These are phyloP conservation scores for Omphaloscelis lunosa DNA, from an alignment of 2,888 invertebrate species.

Conservation along the genomic window DNA sequence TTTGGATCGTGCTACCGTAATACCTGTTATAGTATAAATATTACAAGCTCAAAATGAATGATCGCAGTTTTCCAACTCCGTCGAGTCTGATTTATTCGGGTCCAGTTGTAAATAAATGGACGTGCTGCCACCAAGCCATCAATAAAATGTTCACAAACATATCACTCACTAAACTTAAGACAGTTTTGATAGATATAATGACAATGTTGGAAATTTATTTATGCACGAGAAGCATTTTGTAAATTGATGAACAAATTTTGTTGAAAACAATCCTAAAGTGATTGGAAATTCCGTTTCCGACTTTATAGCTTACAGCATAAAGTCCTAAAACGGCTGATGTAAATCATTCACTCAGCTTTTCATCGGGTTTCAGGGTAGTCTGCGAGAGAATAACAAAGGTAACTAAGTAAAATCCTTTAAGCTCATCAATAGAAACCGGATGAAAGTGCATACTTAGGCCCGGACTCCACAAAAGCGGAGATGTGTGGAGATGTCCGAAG, in stretches of 20 bases:
- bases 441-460: constrained; percentile 6
- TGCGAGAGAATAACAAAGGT: constrained; percentile 41
- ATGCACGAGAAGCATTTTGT: constrained; percentile 45
- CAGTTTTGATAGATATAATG: constrained; percentile 70
- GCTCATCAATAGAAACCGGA: constrained; percentile 38
- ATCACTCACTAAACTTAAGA: constrained; percentile 76
- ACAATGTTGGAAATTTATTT: constrained; percentile 66
- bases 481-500: too few species aligned
- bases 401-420: constrained; percentile 66
- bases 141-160: constrained; percentile 82
- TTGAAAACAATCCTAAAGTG: constrained; percentile 53
- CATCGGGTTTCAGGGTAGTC: constrained; percentile 20
- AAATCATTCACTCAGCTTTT: constrained; percentile 26
- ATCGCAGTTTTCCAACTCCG: constrained; percentile 80
- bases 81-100: constrained; percentile 80
- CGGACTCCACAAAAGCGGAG: too few species aligned
- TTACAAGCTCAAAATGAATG: constrained; percentile 76
- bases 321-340: constrained; percentile 36
- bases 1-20: constrained; percentile 43
- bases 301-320: constrained; percentile 33
- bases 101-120: constrained; percentile 80
- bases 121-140: constrained; percentile 78
- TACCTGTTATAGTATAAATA: constrained; percentile 69
- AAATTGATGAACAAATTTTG: constrained; percentile 62
- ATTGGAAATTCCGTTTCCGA: constrained; percentile 32